These are phyloP conservation scores for Molossus molossus DNA, from an alignment of 2,797 vertebrate genomes.

Conservation along the genomic window DNA sequence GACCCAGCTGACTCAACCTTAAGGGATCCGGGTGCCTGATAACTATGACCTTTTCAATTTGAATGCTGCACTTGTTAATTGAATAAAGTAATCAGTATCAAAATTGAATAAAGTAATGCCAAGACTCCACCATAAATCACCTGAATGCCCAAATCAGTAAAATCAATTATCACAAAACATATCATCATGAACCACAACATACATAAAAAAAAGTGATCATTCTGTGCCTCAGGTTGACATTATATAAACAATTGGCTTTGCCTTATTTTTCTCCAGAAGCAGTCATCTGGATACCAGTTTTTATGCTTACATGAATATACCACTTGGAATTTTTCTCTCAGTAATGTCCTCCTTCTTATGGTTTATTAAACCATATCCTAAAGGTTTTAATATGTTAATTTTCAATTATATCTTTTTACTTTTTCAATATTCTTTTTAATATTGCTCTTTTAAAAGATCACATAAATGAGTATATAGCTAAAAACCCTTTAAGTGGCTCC, in stretches of 20 bases:
- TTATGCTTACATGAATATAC: background rate
- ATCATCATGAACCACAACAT: background rate
- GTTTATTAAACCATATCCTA: background rate
- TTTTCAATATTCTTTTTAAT: background rate
- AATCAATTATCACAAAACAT: background rate
- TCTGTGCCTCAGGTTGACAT: background rate
- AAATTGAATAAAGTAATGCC: background rate
- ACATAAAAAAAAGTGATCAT: constrained; percentile 3
- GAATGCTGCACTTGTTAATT: background rate
- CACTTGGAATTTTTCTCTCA: background rate
- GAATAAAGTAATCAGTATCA: no score
- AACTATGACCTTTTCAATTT: background rate
- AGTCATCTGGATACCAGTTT: background rate
- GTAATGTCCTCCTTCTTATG: background rate
- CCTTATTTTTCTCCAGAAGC: background rate
- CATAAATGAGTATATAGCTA: background rate
- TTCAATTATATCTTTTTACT: background rate
- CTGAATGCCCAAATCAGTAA: background rate
- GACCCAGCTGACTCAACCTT: background rate
- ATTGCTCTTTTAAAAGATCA: background rate
- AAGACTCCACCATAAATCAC: background rate
- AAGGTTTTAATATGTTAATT: background rate
- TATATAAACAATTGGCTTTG: background rate
- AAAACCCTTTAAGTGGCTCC: background rate
- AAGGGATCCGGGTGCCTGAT: background rate